Base-by-base conservation (phyloP, 2,888 invertebrate species). In the Sialis lutaria region DNA sequence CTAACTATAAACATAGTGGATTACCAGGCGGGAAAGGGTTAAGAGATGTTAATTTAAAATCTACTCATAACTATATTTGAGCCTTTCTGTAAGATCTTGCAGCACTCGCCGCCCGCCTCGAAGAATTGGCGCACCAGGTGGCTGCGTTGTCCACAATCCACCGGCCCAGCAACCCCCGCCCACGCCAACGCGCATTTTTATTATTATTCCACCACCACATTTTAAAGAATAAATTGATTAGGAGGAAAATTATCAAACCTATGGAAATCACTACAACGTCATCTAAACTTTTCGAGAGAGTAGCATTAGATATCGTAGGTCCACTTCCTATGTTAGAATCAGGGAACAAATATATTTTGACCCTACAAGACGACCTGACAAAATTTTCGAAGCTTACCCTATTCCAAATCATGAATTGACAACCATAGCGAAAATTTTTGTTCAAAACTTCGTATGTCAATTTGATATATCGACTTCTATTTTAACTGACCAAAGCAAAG, bases 261-360 rank as follows among this genome's bases (percentile, higher is more conserved):
- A 52, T 54, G 9, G 35, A 35, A 35, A 35, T 35, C 10, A 56
- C 55, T 1, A 51, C 49, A 0, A 53, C 55, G 4, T 49, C 53
- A 2, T 35, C 40, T 6, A 45, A 48, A 44, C 51, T 55, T 6
- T 54, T 55, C n/a, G 53, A 56, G 45, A 44, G 51, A 47, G 44
- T 56, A 6, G 49, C 53, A 4, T 6, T 57, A n/a, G 56, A 58
- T 33, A 51, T 57, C 5, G 56, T 58, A 31, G 56, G 55, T 7
- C 57, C 55, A 5, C 42, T 58, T 33, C 50, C 54, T 0, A 35
- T 48, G 22, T 51, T 54, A 1, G 35, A 50, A 8, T 34, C 45
- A 4, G 56, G 54, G 7, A 55, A 56, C 42, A 50, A 49, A 50
- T 58, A 50, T 42, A 53, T 58, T 32, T 40, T 58, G 4, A 56